Base-by-base conservation (phyloP, 2,113 vertebrate species). In the Hipposideros armiger region DNA sequence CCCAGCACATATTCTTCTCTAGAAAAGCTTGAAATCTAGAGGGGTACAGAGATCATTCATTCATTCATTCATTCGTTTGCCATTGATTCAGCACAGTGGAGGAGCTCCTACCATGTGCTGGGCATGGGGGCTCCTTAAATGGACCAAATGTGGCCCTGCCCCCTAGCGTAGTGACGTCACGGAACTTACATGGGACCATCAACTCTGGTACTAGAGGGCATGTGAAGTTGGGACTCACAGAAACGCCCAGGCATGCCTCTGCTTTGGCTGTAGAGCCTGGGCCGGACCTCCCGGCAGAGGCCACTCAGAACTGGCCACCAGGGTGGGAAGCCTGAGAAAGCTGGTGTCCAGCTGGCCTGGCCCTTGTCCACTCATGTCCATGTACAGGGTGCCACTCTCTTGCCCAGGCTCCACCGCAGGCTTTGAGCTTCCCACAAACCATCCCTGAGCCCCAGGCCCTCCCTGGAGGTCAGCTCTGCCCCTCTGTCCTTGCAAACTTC, bases 51-150 rank as follows among this genome's bases (percentile, higher is more conserved):
- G 54, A 17, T 2, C 26, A 26, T 7, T 1, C n/a, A 1, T 10
- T 32, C n/a, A 1, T 28, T 82, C 54, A 11, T 30, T 83, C 50
- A 36, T 17, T 36, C 82, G 0, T 52, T 74, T 2, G 3, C 30
- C 5, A 7, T 17, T 19, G 28, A 1, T 6, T 11, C 1, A 1
- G 17, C n/a, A 0, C 2, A 3, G 10, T 0, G 14, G 40, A 52
- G 19, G n/a, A 5, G 17, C 32, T 2, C 10, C 70, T 15, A 11
- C 15, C 1, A 1, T 2, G 28, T 24, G 54, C 76, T 47, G n/a
- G 50, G 7, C 16, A 0, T 0, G 6, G 1, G 56, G 15, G 19
- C 15, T 28, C 45, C 70, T 7, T 3, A 54, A 22, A 22, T 28
- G 40, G 58, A 69, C 14, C 3, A 4, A 0, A 1, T 11, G 24